Evolutionary conservation across 2,113 vertebrate genomes (phyloP).

Genomic region (Lagenorhynchus albirostris): DNA sequence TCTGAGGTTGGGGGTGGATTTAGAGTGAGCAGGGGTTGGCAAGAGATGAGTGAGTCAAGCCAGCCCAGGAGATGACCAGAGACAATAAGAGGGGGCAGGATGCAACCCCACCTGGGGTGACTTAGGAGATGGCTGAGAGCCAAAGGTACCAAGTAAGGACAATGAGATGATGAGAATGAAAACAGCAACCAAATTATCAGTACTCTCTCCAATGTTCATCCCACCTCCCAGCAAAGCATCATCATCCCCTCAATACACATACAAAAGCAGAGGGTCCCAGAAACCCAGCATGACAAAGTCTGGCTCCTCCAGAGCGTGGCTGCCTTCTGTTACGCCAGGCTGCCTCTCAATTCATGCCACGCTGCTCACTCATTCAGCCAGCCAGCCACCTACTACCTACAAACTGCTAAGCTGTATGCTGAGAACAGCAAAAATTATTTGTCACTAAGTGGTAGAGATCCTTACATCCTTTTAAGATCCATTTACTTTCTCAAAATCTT

Average conservation of each 20-base stretch:
- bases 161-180: background rate
- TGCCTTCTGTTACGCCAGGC: background rate
- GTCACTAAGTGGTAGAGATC: background rate
- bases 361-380: background rate
- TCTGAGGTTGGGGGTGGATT: background rate
- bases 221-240: background rate
- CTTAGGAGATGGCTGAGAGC: constrained; percentile 5
- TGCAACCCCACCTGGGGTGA: background rate
- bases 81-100: background rate
- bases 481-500: background rate
- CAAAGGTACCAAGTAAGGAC: background rate
- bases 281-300: background rate
- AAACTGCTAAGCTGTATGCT: background rate
- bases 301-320: background rate
- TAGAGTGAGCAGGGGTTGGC: background rate
- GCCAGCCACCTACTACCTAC: background rate
- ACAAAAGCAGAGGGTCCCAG: background rate
- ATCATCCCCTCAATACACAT: background rate
- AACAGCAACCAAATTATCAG: constrained; percentile 9
- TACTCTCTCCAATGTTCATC: background rate
- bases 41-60: background rate
- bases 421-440: background rate
- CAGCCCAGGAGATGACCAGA: background rate
- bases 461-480: background rate
- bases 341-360: background rate